These are phyloP conservation scores for Hymenochirus boettgeri DNA, from an alignment of 2,113 vertebrate species.

Conservation along the genomic window DNA sequence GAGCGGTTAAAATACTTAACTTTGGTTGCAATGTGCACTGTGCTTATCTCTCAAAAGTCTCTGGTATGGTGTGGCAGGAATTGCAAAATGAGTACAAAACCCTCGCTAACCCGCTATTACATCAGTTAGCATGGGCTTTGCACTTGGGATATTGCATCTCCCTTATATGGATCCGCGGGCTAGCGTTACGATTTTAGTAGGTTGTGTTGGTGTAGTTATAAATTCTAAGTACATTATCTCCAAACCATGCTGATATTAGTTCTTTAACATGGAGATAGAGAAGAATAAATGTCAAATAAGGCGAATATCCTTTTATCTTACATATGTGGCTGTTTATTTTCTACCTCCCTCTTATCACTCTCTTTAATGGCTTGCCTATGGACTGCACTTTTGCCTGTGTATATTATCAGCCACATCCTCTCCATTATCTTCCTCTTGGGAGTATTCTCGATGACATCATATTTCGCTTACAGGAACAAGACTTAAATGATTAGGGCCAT, in stretches of 20 bases:
- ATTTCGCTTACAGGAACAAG: constrained; percentile 56
- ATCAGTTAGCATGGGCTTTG: no score
- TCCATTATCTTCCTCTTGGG: constrained; percentile 46
- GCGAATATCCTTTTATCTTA: constrained; percentile 14
- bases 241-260: constrained; percentile 1
- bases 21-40: no score
- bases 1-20: no score
- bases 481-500: constrained; percentile 58
- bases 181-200: no score
- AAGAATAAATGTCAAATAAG: constrained; percentile 20
- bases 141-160: no score
- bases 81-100: no score
- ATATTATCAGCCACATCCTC: constrained; percentile 14
- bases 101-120: no score
- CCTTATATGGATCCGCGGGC: no score
- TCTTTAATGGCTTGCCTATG: constrained; percentile 46
- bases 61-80: no score
- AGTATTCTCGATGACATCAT: constrained; percentile 55
- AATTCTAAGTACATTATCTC: no score
- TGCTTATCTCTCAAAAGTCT: no score
- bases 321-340: constrained; percentile 24
- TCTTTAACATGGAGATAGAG: background rate
- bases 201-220: no score
- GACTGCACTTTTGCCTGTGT: constrained; percentile 36
- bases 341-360: background rate